Conservation (phyloP, 2,888 invertebrate species). For the Biston betularia region DNA sequence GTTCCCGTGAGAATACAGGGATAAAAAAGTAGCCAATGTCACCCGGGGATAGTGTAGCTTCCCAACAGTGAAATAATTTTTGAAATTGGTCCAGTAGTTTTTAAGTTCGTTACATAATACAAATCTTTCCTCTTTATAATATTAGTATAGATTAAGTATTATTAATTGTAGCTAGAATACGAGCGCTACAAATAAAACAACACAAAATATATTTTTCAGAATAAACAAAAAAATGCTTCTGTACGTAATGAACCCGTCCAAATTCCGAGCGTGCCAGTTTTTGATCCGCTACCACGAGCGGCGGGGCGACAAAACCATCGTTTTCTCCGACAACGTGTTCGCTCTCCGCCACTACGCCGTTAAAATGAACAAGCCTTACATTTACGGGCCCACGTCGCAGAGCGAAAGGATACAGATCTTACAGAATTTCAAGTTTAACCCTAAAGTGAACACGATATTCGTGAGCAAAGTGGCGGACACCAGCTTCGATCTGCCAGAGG, state of each 20-base stretch:
- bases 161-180: too few relatives aligned
- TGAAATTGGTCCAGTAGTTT: too few relatives aligned
- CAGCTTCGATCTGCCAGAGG: slow-evolving; percentile 99
- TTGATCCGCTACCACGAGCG: slow-evolving; percentile 96
- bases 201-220: slow-evolving; percentile 75
- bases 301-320: slow-evolving; percentile 99
- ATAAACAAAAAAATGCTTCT: slow-evolving; percentile 96
- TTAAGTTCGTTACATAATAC: too few relatives aligned
- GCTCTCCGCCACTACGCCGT: slow-evolving; percentile 98
- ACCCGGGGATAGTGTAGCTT: too few relatives aligned
- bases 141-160: too few relatives aligned
- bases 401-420: slow-evolving; percentile 98
- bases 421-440: slow-evolving; percentile 99
- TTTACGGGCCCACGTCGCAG: slow-evolving; percentile 99
- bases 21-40: too few relatives aligned
- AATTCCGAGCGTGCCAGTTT: slow-evolving; percentile 98
- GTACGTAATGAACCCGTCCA: slow-evolving; percentile 99
- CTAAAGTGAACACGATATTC: slow-evolving; percentile 99
- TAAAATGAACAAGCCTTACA: slow-evolving; percentile 98
- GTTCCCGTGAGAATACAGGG: too few relatives aligned
- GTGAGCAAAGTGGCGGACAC: slow-evolving; percentile 99
- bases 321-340: slow-evolving; percentile 99
- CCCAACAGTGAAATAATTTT: too few relatives aligned
- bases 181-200: too few relatives aligned
- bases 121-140: too few relatives aligned